Percentiles rank a stretch among this genome's conserved stretches.
Evolutionary conservation across 2,888 invertebrate genomes (phyloP).

Genomic region (Cephus pygmeus): DNA sequence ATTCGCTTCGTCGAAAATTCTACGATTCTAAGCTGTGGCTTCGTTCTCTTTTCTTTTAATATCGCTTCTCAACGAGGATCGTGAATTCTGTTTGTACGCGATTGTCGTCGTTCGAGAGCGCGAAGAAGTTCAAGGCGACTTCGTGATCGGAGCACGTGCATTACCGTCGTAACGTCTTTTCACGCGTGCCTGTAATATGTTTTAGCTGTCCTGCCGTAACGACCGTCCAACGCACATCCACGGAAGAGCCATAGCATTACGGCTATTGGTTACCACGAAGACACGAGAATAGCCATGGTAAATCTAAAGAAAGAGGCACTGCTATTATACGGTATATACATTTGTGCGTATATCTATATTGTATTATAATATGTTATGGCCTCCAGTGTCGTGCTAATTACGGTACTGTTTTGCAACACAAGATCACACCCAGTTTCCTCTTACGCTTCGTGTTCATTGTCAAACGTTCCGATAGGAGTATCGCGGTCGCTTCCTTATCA

Average conservation of each 20-base stretch:
- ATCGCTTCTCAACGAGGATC: background rate
- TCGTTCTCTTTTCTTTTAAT: background rate
- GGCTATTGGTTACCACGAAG: background rate
- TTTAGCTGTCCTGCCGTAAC: background rate
- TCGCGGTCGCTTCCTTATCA: background rate
- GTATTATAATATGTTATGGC: background rate
- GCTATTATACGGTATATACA: background rate
- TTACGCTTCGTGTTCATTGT: constrained; percentile 34
- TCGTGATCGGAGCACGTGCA: constrained; percentile 50
- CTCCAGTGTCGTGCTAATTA: constrained; percentile 44
- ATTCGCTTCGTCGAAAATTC: background rate
- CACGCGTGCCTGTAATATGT: background rate
- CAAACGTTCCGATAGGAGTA: background rate
- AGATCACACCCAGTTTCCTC: constrained; percentile 47
- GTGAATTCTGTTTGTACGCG: background rate
- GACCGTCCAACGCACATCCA: constrained; percentile 11
- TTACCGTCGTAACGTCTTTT: constrained; percentile 33
- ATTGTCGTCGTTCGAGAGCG: background rate
- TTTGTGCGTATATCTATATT: background rate
- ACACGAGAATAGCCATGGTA: background rate
- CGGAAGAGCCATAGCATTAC: background rate
- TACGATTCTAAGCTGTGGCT: background rate
- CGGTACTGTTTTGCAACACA: constrained; percentile 57
- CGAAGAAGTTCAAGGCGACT: constrained; percentile 51
- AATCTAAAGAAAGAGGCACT: background rate